Evolutionary conservation across 2,888 invertebrate species (phyloP), one percentile per base, ranked within the genome.

Genomic region (Trissolcus japonicus): DNA sequence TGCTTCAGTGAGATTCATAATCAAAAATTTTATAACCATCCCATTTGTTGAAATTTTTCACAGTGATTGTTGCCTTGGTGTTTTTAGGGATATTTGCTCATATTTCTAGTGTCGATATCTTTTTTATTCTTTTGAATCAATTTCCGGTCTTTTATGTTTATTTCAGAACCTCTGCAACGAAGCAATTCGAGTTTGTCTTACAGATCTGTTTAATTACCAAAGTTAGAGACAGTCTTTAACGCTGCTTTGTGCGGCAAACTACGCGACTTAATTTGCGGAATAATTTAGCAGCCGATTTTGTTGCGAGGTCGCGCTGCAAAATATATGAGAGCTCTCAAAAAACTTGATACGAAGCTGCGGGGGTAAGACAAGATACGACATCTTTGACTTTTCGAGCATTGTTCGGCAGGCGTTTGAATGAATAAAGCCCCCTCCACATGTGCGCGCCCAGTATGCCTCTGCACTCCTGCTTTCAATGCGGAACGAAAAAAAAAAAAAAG

Each of bases 341-440:
- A 75, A 75, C 63, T 68, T 53, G 62, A 75, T 75, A 63, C 68
- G 16, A 57, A 46, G 16, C n/a, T 17, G 4, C 14, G 43, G 19
- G 35, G 19, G 68, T 68, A 75, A 75, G 68, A 68, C 67, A 75
- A 74, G 74, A 62, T 54, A 55, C 60, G 74, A n/a, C 62, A 60
- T 57, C 63, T 57, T 62, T 68, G 68, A 50, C 63, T 67, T 66
- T 75, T 68, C 62, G 56, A 63, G 56, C 68, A 68, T 75, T 75
- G 67, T 75, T 75, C 56, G 63, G 50, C 63, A 43, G 63, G 62
- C 68, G 53, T 67, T 63, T 68, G 62, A 68, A 75, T 68, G 74
- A 75, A 75, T 59, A 63, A 74, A 51, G 61, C 41, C 48, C 55
- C 59, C 21, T 54, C 48, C 56, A 17, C 25, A 25, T 25, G n/a